Base-by-base conservation (phyloP, 2,113 vertebrate species). In the Gadus chalcogrammus region DNA sequence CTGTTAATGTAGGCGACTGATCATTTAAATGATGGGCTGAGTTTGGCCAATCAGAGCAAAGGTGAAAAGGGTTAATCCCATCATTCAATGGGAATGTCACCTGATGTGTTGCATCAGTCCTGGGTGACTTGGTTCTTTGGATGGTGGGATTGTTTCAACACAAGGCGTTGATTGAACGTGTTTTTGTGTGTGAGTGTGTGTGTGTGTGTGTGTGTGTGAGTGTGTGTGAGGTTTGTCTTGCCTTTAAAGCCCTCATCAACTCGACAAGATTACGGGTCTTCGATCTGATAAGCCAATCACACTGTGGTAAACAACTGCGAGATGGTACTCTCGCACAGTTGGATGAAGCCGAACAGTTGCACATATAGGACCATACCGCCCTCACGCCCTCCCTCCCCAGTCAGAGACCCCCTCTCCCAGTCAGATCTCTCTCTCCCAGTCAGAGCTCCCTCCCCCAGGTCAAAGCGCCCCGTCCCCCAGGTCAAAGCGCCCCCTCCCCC, bases 231-330 rank as follows among this genome's bases (percentile, higher is more conserved):
- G 55, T 5, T 31, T 64, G 28, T 52, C 13, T 18, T 38, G n/a
- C 58, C 59, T 65, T 38, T 71, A 61, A 42, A 65, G 8, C 22
- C 59, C 74, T 82, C 16, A 72, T 81, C 65, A 80, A n/a, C 42
- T 9, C 1, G 1, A 58, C 55, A 58, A 9, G 42, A 48, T 48
- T 48, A 48, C 7, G 42, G 1, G 42, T 48, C 42, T 48, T 48
- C 42, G 9, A 11, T 48, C 42, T 48, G 42, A 48, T 48, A 9
- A 48, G 42, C 42, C 7, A 48, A 48, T 48, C 42, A 48, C 42
- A 48, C 42, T 48, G 42, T 48, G 42, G 42, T 48, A 48, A 11
- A 13, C 5, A 11, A 48, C 7, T 13, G 42, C 42, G 8, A 13
- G 42, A 48, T 9, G 12, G 42, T 48, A 13, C 42, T 48, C 9